These are phyloP conservation scores for Clarias macrocephalus DNA, from an alignment of 2,113 vertebrate genomes.

Conservation along the genomic window DNA sequence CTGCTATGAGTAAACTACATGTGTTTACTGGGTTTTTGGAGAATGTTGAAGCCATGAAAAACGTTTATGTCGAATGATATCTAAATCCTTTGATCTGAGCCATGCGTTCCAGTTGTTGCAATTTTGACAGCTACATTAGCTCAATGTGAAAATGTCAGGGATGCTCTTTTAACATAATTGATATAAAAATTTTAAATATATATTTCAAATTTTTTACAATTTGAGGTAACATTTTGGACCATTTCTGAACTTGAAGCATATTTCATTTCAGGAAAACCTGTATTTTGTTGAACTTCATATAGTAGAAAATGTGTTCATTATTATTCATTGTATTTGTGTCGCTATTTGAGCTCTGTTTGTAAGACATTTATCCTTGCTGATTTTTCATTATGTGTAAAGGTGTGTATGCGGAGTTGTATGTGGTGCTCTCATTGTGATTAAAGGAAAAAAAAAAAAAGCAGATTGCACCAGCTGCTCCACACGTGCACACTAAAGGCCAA, in stretches of 20 bases:
- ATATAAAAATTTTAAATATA: not conserved
- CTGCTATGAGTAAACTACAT: no score
- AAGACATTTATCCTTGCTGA: not conserved
- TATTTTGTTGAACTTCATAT: not conserved
- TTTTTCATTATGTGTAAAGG: not conserved
- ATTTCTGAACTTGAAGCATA: not conserved
- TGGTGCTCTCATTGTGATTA: not conserved
- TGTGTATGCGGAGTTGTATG: not conserved
- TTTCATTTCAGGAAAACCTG: not conserved
- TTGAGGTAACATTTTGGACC: not conserved
- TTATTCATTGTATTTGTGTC: not conserved
- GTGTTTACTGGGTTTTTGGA: no score
- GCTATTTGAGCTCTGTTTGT: not conserved
- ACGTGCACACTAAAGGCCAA: constrained; percentile 24
- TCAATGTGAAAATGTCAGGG: not conserved
- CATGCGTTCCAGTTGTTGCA: not conserved
- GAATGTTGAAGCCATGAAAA: not conserved
- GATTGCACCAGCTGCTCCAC: constrained; percentile 20
- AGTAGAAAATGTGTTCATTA: not conserved
- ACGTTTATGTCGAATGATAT: not conserved
- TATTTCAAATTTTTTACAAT: not conserved
- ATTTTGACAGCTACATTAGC: not conserved
- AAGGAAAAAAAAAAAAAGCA: not conserved
- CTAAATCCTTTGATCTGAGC: not conserved
- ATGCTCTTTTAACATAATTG: not conserved